These are phyloP conservation scores for Lipophrys pholis DNA, from an alignment of 2,113 vertebrate species.

Conservation along the genomic window DNA sequence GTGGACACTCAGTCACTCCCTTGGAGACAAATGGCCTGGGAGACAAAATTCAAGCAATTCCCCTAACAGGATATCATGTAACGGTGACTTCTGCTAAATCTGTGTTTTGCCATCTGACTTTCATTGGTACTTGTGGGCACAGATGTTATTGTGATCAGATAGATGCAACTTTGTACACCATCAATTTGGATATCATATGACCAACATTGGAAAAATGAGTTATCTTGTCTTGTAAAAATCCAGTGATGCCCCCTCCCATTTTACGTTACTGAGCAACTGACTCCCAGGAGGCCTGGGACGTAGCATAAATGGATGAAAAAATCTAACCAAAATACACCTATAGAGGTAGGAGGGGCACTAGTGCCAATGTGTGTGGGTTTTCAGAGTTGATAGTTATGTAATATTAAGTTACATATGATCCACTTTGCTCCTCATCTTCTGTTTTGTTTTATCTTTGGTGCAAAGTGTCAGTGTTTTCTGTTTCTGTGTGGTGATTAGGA, in stretches of 20 bases:
- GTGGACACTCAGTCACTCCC: slow-evolving; percentile 65
- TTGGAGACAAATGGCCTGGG: slow-evolving; percentile 49
- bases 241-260: slow-evolving; percentile 51
- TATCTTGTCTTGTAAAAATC: slow-evolving; percentile 61
- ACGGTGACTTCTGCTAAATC: slow-evolving; percentile 65
- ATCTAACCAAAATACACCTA: slow-evolving; percentile 69
- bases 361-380: slow-evolving; percentile 71
- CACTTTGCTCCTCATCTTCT: slow-evolving; percentile 23
- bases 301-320: slow-evolving; percentile 61
- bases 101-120: slow-evolving; percentile 60
- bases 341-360: slow-evolving; percentile 47
- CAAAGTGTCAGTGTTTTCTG: slow-evolving; percentile 43
- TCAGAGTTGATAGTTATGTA: slow-evolving; percentile 61
- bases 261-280: slow-evolving; percentile 76
- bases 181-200: slow-evolving; percentile 61
- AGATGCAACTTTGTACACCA: slow-evolving; percentile 41
- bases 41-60: slow-evolving; percentile 65
- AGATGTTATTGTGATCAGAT: slow-evolving; percentile 66
- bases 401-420: slow-evolving; percentile 58
- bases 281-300: slow-evolving; percentile 59
- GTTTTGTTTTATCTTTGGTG: slow-evolving; percentile 35
- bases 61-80: slow-evolving; percentile 66
- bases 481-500: slow-evolving; percentile 77
- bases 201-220: slow-evolving; percentile 62
- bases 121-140: slow-evolving; percentile 59